phyloP scores from a whole-genome alignment of 1,140 invertebrate species.

The Eupeodes corollae region DNA sequence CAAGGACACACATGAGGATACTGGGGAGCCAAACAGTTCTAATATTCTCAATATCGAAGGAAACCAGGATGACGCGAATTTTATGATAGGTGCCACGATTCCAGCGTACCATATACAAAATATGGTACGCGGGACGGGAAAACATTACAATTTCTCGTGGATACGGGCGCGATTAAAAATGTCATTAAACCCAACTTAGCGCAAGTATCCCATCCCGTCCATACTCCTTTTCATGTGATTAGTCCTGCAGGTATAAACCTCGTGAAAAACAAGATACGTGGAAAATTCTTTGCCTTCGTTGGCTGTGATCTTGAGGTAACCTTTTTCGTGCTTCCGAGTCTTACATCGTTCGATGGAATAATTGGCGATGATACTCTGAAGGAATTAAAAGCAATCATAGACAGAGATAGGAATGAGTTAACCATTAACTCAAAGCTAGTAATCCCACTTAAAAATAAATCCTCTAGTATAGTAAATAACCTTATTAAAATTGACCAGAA shows the following conservation, averaged over 20 bases:
- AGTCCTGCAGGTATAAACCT: constrained; percentile 7
- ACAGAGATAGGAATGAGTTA: constrained; percentile 7
- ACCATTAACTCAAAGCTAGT: background rate
- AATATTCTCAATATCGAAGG: too few relatives aligned
- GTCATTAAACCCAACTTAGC: constrained; percentile 11
- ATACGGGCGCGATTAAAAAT: constrained; percentile 11
- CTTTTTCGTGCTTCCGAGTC: constrained; percentile 4
- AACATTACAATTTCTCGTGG: constrained; percentile 8
- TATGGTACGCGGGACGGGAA: constrained; percentile 7
- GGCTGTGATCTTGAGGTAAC: background rate
- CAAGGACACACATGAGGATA: background rate
- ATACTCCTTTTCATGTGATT: constrained; percentile 7
- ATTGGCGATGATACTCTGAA: too few relatives aligned
- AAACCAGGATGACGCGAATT: too few relatives aligned
- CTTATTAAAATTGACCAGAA: constrained; percentile 6
- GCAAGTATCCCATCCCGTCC: constrained; percentile 2
- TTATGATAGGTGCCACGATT: constrained; percentile 12
- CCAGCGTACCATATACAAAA: too few relatives aligned
- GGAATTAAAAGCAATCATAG: too few relatives aligned
- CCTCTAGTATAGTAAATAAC: constrained; percentile 7
- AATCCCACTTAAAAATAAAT: constrained; percentile 3
- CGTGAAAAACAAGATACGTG: constrained; percentile 6
- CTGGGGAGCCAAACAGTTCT: too few relatives aligned
- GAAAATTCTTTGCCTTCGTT: constrained; percentile 7
- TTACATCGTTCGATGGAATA: too few relatives aligned